Percentiles rank a stretch among this genome's conserved stretches.
Evolutionary conservation across 1,140 invertebrate species (phyloP).

Genomic region (Lethocerus indicus): DNA sequence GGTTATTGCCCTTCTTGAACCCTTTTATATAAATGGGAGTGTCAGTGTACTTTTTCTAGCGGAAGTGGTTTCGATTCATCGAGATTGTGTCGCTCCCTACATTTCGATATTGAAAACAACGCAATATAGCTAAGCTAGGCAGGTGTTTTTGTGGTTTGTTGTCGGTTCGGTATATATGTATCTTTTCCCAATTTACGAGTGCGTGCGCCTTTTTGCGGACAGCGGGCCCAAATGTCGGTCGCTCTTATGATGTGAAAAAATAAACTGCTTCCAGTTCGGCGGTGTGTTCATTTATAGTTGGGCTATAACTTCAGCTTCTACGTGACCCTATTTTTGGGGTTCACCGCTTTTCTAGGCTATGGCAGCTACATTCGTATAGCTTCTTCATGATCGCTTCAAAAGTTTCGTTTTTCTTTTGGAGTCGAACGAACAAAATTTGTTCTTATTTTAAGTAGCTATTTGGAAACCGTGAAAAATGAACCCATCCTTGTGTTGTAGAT

Average conservation of each 20-base stretch:
- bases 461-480: constrained; percentile 5
- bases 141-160: constrained; percentile 20
- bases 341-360: constrained; percentile 19
- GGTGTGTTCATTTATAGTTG: neutral
- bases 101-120: constrained; percentile 11
- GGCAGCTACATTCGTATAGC: constrained; percentile 11
- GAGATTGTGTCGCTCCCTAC: constrained; percentile 10
- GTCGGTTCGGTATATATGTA: constrained; percentile 14
- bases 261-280: too few species aligned
- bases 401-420: neutral
- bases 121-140: constrained; percentile 15
- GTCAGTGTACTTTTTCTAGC: neutral
- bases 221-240: too few species aligned
- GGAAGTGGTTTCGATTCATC: constrained; percentile 4
- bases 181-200: constrained; percentile 12
- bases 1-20: neutral
- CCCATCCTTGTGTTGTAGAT: constrained; percentile 13
- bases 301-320: constrained; percentile 6
- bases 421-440: neutral
- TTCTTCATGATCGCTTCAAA: neutral
- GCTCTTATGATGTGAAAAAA: too few species aligned
- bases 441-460: constrained; percentile 5
- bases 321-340: constrained; percentile 20
- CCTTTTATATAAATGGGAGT: constrained; percentile 1
- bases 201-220: too few species aligned